Conservation (phyloP, 2,888 invertebrate species). For the Heliconius charithonia region DNA sequence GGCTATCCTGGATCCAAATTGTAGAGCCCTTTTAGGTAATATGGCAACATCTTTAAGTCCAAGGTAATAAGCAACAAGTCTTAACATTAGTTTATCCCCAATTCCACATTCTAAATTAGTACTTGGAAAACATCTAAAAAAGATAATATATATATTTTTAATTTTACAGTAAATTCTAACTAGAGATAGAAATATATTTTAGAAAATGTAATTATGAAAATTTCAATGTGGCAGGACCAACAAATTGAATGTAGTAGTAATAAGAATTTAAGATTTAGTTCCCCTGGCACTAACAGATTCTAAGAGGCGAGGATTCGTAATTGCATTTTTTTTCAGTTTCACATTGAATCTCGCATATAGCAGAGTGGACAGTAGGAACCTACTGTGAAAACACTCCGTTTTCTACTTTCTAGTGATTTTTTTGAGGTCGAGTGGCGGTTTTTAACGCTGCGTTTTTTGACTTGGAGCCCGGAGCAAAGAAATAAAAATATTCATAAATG, state of each 20-base stretch:
- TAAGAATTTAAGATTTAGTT: too few relatives aligned
- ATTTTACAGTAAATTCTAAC: too few relatives aligned
- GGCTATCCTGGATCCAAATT: conserved; percentile 98
- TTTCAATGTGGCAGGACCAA: background rate
- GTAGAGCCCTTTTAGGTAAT: conserved; percentile 96
- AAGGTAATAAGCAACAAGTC: conserved; percentile 87
- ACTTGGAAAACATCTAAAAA: conserved; percentile 83
- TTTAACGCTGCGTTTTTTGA: background rate
- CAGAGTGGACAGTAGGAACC: too few relatives aligned
- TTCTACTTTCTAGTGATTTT: background rate
- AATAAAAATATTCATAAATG: background rate
- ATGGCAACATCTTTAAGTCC: conserved; percentile 86
- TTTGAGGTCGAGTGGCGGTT: background rate
- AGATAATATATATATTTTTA: too few relatives aligned
- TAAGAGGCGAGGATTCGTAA: too few relatives aligned
- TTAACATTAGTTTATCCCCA: conserved; percentile 96
- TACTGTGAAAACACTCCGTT: background rate
- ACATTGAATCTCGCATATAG: too few relatives aligned
- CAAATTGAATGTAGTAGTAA: background rate
- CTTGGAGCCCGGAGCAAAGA: background rate
- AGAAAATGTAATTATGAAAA: background rate
- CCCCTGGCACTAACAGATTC: too few relatives aligned
- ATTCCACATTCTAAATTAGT: conserved; percentile 87
- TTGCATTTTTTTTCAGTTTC: too few relatives aligned
- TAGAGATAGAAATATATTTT: background rate